Base-by-base conservation (phyloP, 2,797 vertebrate genomes). In the Anniella stebbinsi region DNA sequence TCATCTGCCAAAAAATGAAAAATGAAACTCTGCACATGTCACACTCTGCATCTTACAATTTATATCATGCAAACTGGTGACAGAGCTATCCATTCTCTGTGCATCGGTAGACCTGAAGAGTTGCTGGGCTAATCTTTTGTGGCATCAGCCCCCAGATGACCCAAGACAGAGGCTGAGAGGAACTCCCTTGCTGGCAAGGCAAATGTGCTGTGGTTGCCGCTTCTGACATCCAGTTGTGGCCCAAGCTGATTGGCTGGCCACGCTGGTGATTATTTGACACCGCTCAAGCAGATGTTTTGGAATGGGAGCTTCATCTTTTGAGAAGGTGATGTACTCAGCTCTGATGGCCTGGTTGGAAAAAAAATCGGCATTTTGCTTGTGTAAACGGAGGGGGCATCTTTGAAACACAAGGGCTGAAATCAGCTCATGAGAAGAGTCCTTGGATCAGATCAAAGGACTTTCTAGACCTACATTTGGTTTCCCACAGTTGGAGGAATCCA, bases 1-100 rank as follows among this genome's bases (percentile, higher is more conserved):
- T 92, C 80, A 90, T 91, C 89, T 86, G 36, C 78, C 92, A 73
- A 84, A 87, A 89, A 91, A 90, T 90, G 89, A 92, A 78, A 92
- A 91, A 88, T 80, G 73, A 30, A 33, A 77, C 36, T 17, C 36
- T 36, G 38, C 72, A 77, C 38, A 45, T 90, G 76, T 84, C 91
- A 88, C 57, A n/a, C 73, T 88, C 48, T 84, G 84, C 89, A 87
- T 93, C 88, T 76, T 81, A 75, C 91, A 87, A 89, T 85, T 72
- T 93, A 87, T 63, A 88, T 87, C 86, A 94, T 82, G 70, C 82
- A 90, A 86, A 41, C 81, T 72, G 77, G n/a, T 81, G 92, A 90
- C 91, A 88, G 80, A 87, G 69, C 80, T 41, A 88, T 94, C 91
- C 81, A 92, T 93, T 92, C 86, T 92, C 63, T 76, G 84, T 87